Percentiles rank a stretch among this genome's conserved stretches.
Evolutionary conservation across 2,113 vertebrate genomes (phyloP).

Genomic region (Litocranius walleri): DNA sequence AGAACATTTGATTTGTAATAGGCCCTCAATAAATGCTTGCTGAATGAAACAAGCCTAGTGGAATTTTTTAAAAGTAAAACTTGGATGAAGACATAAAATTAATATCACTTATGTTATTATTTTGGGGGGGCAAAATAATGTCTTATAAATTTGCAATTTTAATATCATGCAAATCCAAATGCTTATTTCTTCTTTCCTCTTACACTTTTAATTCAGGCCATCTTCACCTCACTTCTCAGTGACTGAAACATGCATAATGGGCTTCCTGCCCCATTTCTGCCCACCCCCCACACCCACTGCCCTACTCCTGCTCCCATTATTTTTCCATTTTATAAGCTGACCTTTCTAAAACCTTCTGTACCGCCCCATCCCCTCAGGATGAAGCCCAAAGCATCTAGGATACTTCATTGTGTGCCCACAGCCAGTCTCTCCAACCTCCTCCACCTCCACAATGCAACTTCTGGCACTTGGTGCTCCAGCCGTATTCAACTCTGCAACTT

Average conservation of each 20-base stretch:
- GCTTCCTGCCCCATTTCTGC: neutral
- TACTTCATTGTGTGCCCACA: neutral
- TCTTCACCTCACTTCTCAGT: neutral
- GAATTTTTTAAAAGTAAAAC: neutral
- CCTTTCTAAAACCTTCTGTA: neutral
- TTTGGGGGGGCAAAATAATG: neutral
- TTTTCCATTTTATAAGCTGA: neutral
- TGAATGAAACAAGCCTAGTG: neutral
- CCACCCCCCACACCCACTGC: rapidly evolving
- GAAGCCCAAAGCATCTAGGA: neutral
- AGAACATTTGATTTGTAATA: neutral
- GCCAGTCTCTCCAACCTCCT: neutral
- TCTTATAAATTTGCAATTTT: neutral
- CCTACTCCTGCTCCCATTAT: neutral
- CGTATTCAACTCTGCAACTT: neutral
- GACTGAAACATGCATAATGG: neutral
- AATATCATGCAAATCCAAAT: neutral
- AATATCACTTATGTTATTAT: neutral
- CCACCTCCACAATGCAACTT: neutral
- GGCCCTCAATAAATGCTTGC: neutral
- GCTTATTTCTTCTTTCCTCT: neutral
- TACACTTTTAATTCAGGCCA: neutral
- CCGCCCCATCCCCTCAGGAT: neutral
- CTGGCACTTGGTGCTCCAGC: neutral
- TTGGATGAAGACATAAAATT: conserved; percentile 8